phyloP scores from a whole-genome alignment of 1,140 invertebrate genomes.

The Drosophila willistoni region DNA sequence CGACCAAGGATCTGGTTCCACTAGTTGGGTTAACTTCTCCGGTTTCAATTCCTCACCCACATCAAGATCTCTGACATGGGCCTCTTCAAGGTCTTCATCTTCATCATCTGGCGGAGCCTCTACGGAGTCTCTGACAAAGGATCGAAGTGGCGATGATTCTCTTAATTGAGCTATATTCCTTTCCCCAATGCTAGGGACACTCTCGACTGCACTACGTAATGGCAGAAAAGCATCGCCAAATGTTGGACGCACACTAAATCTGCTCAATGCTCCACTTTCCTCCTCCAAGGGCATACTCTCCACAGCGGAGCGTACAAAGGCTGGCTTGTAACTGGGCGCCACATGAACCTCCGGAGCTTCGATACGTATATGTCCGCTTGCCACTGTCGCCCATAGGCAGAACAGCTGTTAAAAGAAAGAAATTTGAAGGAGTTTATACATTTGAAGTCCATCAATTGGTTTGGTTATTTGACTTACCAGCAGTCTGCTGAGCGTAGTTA shows the following conservation, averaged over 20 bases:
- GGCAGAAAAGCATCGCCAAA: constrained; percentile 83
- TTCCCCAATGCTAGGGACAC: constrained; percentile 83
- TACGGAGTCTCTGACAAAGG: constrained; percentile 86
- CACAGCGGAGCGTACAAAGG: constrained; percentile 85
- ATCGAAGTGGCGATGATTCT: constrained; percentile 46
- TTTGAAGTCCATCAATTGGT: background rate
- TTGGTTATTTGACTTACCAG: constrained; percentile 52
- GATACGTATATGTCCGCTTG: constrained; percentile 63
- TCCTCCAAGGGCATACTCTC: constrained; percentile 83
- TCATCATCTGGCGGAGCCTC: constrained; percentile 84
- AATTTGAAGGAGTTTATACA: background rate
- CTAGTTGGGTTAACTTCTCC: constrained; percentile 28
- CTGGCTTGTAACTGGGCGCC: constrained; percentile 56
- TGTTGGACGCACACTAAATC: constrained; percentile 51
- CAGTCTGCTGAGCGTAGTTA: constrained; percentile 36
- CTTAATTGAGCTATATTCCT: constrained; percentile 35
- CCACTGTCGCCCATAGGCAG: constrained; percentile 25
- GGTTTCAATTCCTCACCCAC: constrained; percentile 26
- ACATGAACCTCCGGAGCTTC: constrained; percentile 68
- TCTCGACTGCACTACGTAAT: constrained; percentile 86
- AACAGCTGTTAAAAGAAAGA: constrained; percentile 35
- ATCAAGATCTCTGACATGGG: constrained; percentile 31
- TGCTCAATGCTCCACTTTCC: constrained; percentile 46
- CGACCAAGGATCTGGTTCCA: constrained; percentile 53
- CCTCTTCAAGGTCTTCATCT: constrained; percentile 38